Conservation (phyloP, 2,113 vertebrate genomes). For the Phalacrocorax carbo region DNA sequence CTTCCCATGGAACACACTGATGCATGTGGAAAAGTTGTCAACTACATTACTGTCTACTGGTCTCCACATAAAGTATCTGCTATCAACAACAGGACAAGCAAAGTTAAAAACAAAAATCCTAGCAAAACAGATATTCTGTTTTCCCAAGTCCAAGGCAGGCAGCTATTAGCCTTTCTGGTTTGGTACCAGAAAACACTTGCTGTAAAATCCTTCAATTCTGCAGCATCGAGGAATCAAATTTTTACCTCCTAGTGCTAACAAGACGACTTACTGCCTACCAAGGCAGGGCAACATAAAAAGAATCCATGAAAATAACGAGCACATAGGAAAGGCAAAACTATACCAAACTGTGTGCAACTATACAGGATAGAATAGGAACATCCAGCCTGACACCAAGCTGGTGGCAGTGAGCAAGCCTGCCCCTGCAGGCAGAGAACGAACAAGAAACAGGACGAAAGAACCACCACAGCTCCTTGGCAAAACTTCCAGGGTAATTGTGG, state of each 20-base stretch:
- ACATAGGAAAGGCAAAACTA: neutral
- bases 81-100: neutral
- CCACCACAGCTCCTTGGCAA: neutral
- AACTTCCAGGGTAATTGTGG: neutral
- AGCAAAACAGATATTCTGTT: neutral
- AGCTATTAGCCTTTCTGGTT: neutral
- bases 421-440: neutral
- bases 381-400: neutral
- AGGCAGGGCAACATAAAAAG: neutral
- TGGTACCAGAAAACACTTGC: neutral
- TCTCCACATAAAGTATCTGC: neutral
- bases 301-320: neutral
- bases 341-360: neutral
- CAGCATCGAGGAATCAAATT: neutral
- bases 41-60: neutral
- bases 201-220: neutral
- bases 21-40: neutral
- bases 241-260: neutral
- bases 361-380: fast-evolving
- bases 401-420: neutral
- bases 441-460: neutral
- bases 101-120: neutral
- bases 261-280: neutral
- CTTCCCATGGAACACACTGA: neutral
- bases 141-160: neutral